Evolutionary conservation across 2,113 vertebrate genomes (phyloP), one percentile per base, ranked within the genome.

Genomic region (Lepus americanus): DNA sequence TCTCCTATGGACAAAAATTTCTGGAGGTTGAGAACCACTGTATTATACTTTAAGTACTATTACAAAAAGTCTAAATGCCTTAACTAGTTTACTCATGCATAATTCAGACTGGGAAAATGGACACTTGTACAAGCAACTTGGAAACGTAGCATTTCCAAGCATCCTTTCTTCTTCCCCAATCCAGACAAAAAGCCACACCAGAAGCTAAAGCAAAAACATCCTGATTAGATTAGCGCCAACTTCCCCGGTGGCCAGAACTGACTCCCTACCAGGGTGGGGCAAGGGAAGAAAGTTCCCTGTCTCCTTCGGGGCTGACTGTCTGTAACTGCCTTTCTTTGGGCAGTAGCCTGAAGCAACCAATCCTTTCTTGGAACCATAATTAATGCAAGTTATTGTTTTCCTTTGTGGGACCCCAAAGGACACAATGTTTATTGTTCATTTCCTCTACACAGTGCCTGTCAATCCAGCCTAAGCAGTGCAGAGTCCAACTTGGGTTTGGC

Each of bases 221-320:
- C 97, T 97, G 94, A 98, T 97, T 96, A 97, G 86, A 97, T 97
- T 97, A 97, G 94, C 89, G 84, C 90, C 69, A 86, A n/a, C 95
- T 96, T 96, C 94, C 69, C 63, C 95, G 96, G 94, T 96, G 93
- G 97, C 89, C 96, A 93, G 64, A 89, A 44, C 31, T 84, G 72
- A 69, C 77, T 94, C 77, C 59, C 70, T 66, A 55, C 64, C 29
- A 85, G 94, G 80, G 89, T 87, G 87, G 91, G 33, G 80, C 80
- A 89, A 95, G 86, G 61, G 81, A 97, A 85, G 89, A 95, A 95
- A 97, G 90, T 96, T 78, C 13, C 90, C 90, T n/a, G 39, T 86
- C 55, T 96, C 89, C 87, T 94, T 20, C 61, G 49, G 29, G 74
- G 27, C 61, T 55, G 39, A 53, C 78, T 91, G 92, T 44, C 51